Evolutionary conservation across 1,140 invertebrate genomes (phyloP), one percentile per base, ranked within the genome.

Genomic region (Plectus sambesii): DNA sequence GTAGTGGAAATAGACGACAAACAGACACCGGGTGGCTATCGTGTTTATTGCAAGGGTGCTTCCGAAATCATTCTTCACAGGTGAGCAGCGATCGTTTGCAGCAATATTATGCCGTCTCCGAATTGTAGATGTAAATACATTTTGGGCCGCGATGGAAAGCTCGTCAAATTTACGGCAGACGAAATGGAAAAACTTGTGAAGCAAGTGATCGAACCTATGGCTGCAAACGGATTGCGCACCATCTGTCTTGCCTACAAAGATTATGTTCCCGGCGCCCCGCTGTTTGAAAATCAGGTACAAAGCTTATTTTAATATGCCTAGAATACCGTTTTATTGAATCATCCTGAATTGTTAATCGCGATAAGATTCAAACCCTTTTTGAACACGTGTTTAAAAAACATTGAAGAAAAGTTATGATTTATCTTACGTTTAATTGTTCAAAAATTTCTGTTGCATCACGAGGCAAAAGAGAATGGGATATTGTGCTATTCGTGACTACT

Each of bases 141-240:
- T 26, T 40, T 66, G 12, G 62, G 59, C 9, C 38, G 35, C 3
- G 52, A 38, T 6, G 66, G 66, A 33, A 41, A 53, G 19, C 27
- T 94, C 62, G 82, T 88, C 64, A 82, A 82, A 68, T 97, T 98
- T 73, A 83, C 83, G 20, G 76, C 80, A 49, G 81, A 85, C 58
- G 87, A 94, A 81, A 86, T 92, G 68, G 87, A 94, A 55, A 77
- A 85, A 52, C 75, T 97, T 46, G 83, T 96, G 48, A 79, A 81
- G 59, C 85, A 86, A 71, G 87, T 98, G 12, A 97, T 99, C 68
- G 92, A 98, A 71, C 92, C 92, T 23, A 98, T 99, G 93, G 94
- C 94, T 49, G 87, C 84, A 68, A 86, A 98, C 74, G 94, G 93
- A 19, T 77, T 99, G 17, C 76, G 94, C 56, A 97, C 93, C 2